Conservation (phyloP, 2,888 invertebrate genomes). For the Lithodes maja region DNA sequence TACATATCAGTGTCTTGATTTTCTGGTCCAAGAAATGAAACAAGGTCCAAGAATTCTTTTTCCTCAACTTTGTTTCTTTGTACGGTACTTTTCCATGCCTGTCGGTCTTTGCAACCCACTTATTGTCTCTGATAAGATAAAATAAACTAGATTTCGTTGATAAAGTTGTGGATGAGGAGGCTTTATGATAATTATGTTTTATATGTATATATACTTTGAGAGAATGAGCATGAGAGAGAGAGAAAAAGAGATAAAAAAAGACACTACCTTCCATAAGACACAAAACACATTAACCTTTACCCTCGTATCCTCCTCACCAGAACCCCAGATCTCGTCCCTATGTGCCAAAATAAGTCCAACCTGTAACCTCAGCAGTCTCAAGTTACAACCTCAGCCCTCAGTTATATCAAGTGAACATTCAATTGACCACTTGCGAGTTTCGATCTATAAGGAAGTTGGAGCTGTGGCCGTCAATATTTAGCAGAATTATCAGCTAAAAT, state of each 20-base stretch:
- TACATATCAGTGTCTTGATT: conserved; percentile 64
- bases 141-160: too few species aligned
- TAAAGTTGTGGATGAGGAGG: conserved; percentile 25
- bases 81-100: neutral
- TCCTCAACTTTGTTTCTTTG: conserved; percentile 16
- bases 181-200: conserved; percentile 12
- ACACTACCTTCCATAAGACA: neutral
- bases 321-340: conserved; percentile 39
- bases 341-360: conserved; percentile 43
- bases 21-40: conserved; percentile 36
- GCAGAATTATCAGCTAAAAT: too few species aligned
- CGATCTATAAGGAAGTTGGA: too few species aligned
- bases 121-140: neutral
- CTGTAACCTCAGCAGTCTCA: neutral
- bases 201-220: too few species aligned
- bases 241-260: neutral
- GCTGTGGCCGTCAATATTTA: too few species aligned
- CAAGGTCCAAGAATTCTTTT: conserved; percentile 23
- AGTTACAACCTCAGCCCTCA: neutral
- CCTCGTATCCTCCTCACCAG: conserved; percentile 1
- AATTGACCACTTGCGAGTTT: too few species aligned
- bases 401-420: neutral
- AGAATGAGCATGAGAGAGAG: too few species aligned
- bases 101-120: conserved; percentile 2
- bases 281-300: neutral